phyloP scores from a whole-genome alignment of 23 tunicate genomes.

The Trididemnum nubilum region DNA sequence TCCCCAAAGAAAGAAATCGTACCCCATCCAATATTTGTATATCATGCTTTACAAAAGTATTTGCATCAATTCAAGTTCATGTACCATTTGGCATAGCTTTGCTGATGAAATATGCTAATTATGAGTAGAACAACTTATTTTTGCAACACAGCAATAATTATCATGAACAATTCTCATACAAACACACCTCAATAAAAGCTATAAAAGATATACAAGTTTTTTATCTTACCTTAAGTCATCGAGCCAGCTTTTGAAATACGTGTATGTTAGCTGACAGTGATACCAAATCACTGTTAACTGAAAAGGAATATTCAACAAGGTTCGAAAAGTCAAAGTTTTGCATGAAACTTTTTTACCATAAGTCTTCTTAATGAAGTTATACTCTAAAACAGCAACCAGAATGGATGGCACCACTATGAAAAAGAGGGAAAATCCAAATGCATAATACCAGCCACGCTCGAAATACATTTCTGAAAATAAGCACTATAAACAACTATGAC shows the following conservation, averaged over 20 bases:
- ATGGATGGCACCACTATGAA: constrained; percentile 82
- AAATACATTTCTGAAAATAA: constrained; percentile 51
- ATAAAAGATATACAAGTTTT: too few species aligned
- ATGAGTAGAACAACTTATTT: too few species aligned
- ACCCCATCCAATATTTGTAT: too few species aligned
- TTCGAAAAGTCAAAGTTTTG: constrained; percentile 46
- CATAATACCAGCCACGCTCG: constrained; percentile 46
- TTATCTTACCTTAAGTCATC: constrained; percentile 50
- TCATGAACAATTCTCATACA: too few species aligned
- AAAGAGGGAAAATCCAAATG: constrained; percentile 67
- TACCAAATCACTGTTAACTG: constrained; percentile 89
- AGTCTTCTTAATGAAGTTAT: constrained; percentile 52
- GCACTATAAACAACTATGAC: neutral
- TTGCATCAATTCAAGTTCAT: too few species aligned
- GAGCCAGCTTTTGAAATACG: constrained; percentile 60
- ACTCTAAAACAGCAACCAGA: constrained; percentile 71
- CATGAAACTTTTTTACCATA: constrained; percentile 57
- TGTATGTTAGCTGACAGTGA: constrained; percentile 70
- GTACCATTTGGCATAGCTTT: too few species aligned
- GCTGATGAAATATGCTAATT: too few species aligned
- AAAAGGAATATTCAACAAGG: constrained; percentile 76
- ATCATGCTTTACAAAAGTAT: too few species aligned
- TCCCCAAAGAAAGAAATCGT: too few species aligned
- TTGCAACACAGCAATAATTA: too few species aligned
- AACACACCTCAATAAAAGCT: too few species aligned